These are phyloP conservation scores for Microplitis mediator DNA, from an alignment of 1,140 invertebrate species.

Conservation along the genomic window DNA sequence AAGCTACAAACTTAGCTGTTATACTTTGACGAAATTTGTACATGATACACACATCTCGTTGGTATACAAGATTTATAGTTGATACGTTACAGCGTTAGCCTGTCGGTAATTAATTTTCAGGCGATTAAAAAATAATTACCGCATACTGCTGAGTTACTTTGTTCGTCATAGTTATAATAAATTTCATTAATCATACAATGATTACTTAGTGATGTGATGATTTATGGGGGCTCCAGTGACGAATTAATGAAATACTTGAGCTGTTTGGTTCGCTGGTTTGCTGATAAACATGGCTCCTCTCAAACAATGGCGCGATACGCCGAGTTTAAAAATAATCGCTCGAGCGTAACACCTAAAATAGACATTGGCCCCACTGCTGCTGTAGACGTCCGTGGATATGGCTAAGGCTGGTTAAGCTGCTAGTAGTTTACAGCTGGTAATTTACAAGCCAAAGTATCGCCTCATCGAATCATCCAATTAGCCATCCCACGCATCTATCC, in stretches of 20 bases:
- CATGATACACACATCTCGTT: background rate
- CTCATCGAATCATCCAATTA: constrained; percentile 35
- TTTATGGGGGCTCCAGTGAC: background rate
- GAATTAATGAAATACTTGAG: background rate
- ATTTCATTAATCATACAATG: too few relatives aligned
- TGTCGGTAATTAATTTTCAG: background rate
- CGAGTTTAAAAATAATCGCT: constrained; percentile 29
- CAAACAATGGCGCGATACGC: background rate
- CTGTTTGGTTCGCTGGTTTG: too few relatives aligned
- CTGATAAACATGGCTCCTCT: background rate
- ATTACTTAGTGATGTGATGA: background rate
- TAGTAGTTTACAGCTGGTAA: constrained; percentile 15
- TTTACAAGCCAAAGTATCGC: constrained; percentile 26
- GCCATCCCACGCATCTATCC: constrained; percentile 25
- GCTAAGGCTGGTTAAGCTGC: too few relatives aligned
- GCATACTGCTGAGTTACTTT: background rate
- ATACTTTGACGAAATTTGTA: background rate
- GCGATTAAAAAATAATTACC: background rate
- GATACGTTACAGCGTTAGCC: background rate
- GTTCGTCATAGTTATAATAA: background rate
- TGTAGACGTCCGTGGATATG: constrained; percentile 4
- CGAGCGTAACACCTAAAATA: constrained; percentile 34
- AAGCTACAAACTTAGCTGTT: background rate
- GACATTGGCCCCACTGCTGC: constrained; percentile 9
- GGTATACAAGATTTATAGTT: background rate